Percentiles rank a stretch among this genome's conserved stretches.
These are phyloP conservation scores for honey bee (Apis mellifera) DNA, from an alignment of 1,140 invertebrate genomes.

Conservation along the genomic window Amel_HAv3.1 CM009939.2:8443001-8443500, in stretches of 20 bases:
- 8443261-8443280: conserved; percentile 20
- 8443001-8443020: conserved; percentile 38
- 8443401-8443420: neutral
- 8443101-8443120: too few species aligned
- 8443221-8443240: conserved; percentile 18
- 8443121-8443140: neutral
- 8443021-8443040: conserved; percentile 46
- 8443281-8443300: conserved; percentile 18
- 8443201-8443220: conserved; percentile 40
- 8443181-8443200: conserved; percentile 34
- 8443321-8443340: neutral
- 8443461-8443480: conserved; percentile 19
- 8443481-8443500: conserved; percentile 24
- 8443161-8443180: conserved; percentile 25
- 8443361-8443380: neutral
- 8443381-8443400: neutral
- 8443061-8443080: conserved; percentile 51
- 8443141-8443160: conserved; percentile 39
- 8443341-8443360: neutral
- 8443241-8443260: conserved; percentile 25
- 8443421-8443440: conserved; percentile 15
- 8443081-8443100: neutral
- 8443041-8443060: conserved; percentile 55
- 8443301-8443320: neutral
- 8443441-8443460: conserved; percentile 13